Conservation (phyloP, 2,113 vertebrate genomes). For the Hyperopisus bebe region DNA sequence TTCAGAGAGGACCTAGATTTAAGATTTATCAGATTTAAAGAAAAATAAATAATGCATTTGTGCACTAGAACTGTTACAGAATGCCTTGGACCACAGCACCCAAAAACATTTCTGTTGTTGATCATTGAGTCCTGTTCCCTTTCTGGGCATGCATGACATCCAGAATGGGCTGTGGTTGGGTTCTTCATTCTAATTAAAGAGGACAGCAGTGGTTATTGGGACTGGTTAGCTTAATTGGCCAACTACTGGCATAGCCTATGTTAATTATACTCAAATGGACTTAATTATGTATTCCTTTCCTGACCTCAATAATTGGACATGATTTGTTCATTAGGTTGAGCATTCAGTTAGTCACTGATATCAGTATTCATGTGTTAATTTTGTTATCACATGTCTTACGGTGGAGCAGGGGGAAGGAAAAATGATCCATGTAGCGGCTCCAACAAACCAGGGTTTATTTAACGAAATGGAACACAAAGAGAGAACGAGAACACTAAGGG, state of each 20-base stretch:
- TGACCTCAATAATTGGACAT: background rate
- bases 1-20: background rate
- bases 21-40: background rate
- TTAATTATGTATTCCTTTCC: constrained; percentile 1
- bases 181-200: background rate
- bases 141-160: background rate
- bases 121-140: background rate
- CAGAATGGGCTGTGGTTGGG: background rate
- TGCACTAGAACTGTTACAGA: background rate
- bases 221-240: background rate
- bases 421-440: background rate
- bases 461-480: background rate
- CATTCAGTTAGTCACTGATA: background rate
- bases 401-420: background rate
- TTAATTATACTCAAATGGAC: background rate
- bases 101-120: background rate
- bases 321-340: background rate
- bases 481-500: background rate
- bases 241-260: background rate
- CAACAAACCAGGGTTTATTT: background rate
- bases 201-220: background rate
- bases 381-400: background rate
- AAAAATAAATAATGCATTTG: background rate
- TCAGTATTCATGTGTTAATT: background rate
- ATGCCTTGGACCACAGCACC: background rate